Percentiles rank a stretch among this genome's conserved stretches.
phyloP scores from a whole-genome alignment of 2,888 invertebrate species.

The Phytoseiulus persimilis region DNA sequence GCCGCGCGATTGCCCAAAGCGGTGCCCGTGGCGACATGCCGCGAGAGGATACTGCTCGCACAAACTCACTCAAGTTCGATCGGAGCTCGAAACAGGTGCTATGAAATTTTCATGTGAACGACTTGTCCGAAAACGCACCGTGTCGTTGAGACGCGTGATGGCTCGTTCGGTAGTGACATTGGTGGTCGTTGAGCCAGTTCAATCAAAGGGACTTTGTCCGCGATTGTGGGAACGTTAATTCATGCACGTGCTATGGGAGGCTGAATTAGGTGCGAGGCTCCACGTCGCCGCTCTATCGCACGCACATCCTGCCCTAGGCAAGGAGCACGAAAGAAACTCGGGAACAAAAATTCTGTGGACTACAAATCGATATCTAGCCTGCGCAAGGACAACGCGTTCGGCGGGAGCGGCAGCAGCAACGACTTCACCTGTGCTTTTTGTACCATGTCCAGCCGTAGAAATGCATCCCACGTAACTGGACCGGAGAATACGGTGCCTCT shows the following conservation, averaged over 20 bases:
- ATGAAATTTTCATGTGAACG: too few relatives aligned
- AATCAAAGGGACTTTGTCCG: not conserved
- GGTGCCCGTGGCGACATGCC: too few relatives aligned
- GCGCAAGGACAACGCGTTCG: not conserved
- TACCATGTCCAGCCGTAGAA: not conserved
- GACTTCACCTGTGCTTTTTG: not conserved
- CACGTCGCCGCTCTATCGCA: not conserved
- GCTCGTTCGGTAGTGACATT: not conserved
- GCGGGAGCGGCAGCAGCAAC: not conserved
- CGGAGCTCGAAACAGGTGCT: too few relatives aligned
- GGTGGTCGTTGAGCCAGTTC: not conserved
- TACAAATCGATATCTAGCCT: not conserved
- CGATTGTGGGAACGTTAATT: not conserved
- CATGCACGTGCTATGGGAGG: not conserved
- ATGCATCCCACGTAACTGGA: not conserved
- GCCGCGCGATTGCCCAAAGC: too few relatives aligned
- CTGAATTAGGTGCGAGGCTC: not conserved
- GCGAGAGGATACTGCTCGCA: too few relatives aligned
- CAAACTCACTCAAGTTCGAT: too few relatives aligned
- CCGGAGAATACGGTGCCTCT: slow-evolving; percentile 5
- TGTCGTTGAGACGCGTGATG: too few relatives aligned
- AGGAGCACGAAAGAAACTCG: not conserved
- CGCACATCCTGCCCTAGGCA: not conserved
- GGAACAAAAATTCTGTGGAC: not conserved
- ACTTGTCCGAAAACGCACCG: too few relatives aligned